A percentile compares a stretch with the other conserved stretches of the same genome.
These are phyloP conservation scores for Rhombomys opimus DNA, from an alignment of 2,113 vertebrate species.

Conservation along the genomic window DNA sequence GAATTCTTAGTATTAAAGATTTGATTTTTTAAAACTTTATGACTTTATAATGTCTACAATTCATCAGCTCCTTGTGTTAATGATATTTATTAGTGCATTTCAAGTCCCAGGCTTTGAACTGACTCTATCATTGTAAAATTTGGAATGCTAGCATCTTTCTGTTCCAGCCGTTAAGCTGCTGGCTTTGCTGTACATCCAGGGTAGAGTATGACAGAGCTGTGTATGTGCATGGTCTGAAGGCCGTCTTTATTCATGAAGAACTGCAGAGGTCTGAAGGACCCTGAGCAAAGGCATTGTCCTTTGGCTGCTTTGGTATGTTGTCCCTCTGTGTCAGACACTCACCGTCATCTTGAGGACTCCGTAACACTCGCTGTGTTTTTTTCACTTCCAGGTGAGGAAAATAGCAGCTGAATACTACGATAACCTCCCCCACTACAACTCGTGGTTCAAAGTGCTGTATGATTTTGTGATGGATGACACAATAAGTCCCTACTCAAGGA, in stretches of 20 bases:
- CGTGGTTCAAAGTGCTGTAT: conserved; percentile 96
- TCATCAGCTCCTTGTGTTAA: background rate
- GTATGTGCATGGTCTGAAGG: background rate
- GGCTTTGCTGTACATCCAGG: background rate
- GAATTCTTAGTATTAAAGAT: background rate
- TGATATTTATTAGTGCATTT: background rate
- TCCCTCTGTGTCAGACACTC: background rate
- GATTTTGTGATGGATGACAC: conserved; percentile 97
- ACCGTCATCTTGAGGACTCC: background rate
- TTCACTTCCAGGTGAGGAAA: conserved; percentile 90
- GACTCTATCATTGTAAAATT: background rate
- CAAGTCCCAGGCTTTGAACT: background rate
- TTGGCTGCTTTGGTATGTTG: background rate
- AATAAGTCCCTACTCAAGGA: conserved; percentile 95
- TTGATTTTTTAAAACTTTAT: background rate
- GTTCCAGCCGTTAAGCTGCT: background rate
- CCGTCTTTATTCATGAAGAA: background rate
- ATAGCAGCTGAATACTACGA: conserved; percentile 97
- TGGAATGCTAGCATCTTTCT: background rate
- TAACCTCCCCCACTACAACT: conserved; percentile 94
- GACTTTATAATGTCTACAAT: background rate
- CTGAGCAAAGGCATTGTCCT: background rate
- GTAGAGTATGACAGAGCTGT: background rate
- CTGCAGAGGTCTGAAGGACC: background rate
- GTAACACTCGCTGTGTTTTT: background rate